phyloP scores from a whole-genome alignment of 2,888 invertebrate genomes.

The Sycophila texana region DNA sequence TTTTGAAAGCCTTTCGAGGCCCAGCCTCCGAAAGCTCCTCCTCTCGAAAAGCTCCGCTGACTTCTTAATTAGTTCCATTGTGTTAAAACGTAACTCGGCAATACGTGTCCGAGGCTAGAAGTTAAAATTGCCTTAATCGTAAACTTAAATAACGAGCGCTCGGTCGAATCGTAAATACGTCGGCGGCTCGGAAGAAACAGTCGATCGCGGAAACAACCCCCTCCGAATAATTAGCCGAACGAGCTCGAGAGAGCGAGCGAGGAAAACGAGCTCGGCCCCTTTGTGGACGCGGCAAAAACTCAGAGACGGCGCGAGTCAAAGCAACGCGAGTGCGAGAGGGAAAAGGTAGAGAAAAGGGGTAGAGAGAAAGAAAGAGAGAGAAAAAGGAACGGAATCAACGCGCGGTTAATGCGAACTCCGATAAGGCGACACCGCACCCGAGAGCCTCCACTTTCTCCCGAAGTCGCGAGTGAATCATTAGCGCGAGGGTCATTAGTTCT shows the following conservation, averaged over 20 bases:
- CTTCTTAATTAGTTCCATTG: no score
- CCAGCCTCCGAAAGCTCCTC: no score
- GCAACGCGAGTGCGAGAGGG: background rate
- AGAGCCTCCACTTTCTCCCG: background rate
- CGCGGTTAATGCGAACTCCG: conserved; percentile 32
- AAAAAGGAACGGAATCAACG: background rate
- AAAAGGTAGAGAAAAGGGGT: background rate
- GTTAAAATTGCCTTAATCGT: no score
- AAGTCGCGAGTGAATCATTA: conserved; percentile 36
- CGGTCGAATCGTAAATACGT: no score
- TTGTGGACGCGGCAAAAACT: conserved; percentile 5
- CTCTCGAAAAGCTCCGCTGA: no score
- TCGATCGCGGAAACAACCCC: background rate
- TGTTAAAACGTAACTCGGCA: no score
- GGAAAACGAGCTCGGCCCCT: background rate
- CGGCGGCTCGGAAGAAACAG: no score
- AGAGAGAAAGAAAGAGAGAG: background rate
- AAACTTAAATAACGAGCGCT: no score
- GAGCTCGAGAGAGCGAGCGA: conserved; percentile 10
- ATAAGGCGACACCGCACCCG: conserved; percentile 7
- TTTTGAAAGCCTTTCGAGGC: no score
- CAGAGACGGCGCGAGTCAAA: background rate
- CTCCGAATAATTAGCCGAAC: conserved; percentile 33
- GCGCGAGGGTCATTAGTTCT: conserved; percentile 37
- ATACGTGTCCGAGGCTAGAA: no score